phyloP scores from a whole-genome alignment of 2,888 invertebrate genomes.

The Nomada ruficornis region DNA sequence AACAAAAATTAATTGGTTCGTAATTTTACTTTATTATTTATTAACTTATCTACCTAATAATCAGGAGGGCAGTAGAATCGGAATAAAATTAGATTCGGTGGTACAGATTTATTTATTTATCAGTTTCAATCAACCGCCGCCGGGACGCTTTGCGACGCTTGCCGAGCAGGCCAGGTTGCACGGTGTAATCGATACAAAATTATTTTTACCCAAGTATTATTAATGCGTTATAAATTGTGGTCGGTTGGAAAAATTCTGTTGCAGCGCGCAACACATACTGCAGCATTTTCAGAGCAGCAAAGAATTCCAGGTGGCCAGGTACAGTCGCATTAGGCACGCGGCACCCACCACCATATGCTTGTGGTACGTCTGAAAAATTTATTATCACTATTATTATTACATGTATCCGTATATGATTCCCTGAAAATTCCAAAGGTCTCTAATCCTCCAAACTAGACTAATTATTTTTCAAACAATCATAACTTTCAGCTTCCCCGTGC shows the following conservation, averaged over 20 bases:
- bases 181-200: constrained; percentile 51
- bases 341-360: constrained; percentile 74
- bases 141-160: background rate
- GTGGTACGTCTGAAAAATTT: constrained; percentile 72
- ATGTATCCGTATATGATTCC: too few relatives aligned
- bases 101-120: constrained; percentile 1
- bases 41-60: too few relatives aligned
- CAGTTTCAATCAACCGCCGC: constrained; percentile 2
- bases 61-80: too few relatives aligned
- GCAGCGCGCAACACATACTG: constrained; percentile 77
- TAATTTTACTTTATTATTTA: too few relatives aligned
- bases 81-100: background rate
- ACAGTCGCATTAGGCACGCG: constrained; percentile 82
- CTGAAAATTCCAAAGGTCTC: too few relatives aligned
- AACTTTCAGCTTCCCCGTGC: too few relatives aligned
- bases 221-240: constrained; percentile 36
- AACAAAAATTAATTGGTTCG: too few relatives aligned
- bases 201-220: constrained; percentile 59
- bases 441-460: too few relatives aligned
- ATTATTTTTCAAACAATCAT: too few relatives aligned
- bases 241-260: constrained; percentile 64
- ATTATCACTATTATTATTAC: background rate
- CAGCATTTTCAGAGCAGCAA: constrained; percentile 78
- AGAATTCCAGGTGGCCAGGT: constrained; percentile 80
- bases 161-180: constrained; percentile 21